Evolutionary conservation across 2,888 invertebrate genomes (phyloP).

Genomic region (Plagodis pulveraria): DNA sequence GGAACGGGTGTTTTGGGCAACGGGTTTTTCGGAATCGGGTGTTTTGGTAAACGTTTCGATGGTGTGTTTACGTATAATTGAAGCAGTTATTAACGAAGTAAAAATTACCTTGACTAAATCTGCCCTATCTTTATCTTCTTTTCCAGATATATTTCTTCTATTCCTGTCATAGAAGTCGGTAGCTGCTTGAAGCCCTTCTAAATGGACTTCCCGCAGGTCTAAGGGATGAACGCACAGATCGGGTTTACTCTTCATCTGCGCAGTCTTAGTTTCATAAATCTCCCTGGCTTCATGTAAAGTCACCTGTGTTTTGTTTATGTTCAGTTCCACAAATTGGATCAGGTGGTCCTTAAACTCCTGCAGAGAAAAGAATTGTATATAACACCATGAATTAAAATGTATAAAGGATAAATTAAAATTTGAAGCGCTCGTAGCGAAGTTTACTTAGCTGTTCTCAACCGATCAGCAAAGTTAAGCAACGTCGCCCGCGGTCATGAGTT

Average conservation of each 20-base stretch:
- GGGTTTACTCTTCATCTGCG: conserved; percentile 4
- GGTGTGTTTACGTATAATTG: no score
- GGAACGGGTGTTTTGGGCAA: no score
- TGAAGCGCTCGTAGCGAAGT: no score
- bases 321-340: conserved; percentile 13
- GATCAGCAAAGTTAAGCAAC: no score
- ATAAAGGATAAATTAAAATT: no score
- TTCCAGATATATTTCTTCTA: background rate
- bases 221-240: conserved; percentile 20
- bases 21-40: no score
- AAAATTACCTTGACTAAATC: conserved; percentile 1
- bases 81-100: no score
- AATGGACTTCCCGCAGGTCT: conserved; percentile 1
- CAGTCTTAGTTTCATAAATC: conserved; percentile 5
- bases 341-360: conserved; percentile 16
- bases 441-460: no score
- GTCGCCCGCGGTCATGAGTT: no score
- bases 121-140: conserved; percentile 2
- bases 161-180: background rate
- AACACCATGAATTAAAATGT: no score
- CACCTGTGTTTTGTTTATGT: conserved; percentile 15
- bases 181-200: conserved; percentile 1
- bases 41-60: no score
- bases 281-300: conserved; percentile 13
- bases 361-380: no score